These are phyloP conservation scores for Amblyornis subalaris DNA, from an alignment of 2,113 vertebrate species.

Conservation along the genomic window DNA sequence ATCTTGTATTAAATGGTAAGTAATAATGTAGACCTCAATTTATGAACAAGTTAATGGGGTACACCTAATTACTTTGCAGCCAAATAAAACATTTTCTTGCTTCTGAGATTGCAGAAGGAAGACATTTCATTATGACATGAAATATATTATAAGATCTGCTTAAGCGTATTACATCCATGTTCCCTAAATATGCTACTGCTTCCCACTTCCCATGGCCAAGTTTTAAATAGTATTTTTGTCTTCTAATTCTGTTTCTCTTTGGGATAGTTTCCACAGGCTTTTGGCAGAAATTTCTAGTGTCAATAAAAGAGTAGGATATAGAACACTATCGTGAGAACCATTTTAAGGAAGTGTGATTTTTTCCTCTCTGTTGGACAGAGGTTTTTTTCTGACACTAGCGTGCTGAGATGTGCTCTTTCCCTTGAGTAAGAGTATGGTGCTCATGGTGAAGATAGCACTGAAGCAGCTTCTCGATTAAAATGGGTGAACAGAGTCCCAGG, in stretches of 20 bases:
- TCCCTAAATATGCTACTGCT: neutral
- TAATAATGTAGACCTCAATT: neutral
- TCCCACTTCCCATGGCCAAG: neutral
- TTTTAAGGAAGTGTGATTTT: neutral
- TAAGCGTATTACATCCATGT: neutral
- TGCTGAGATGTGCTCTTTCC: neutral
- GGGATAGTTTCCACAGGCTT: neutral
- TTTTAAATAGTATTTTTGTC: neutral
- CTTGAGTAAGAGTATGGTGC: neutral
- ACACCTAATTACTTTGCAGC: neutral
- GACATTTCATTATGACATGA: neutral
- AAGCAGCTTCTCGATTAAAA: neutral
- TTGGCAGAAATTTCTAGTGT: neutral
- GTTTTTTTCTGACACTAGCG: neutral
- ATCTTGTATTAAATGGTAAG: neutral
- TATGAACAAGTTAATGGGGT: neutral
- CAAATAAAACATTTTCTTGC: neutral
- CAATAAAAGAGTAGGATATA: neutral
- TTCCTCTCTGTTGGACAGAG: neutral
- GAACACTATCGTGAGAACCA: rapidly evolving
- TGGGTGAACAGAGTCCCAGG: neutral
- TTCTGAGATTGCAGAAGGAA: neutral
- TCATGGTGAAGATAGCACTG: neutral
- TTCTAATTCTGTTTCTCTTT: neutral
- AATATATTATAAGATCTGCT: neutral